Conservation (phyloP, 2,888 invertebrate genomes). For the Callimorpha dominula region DNA sequence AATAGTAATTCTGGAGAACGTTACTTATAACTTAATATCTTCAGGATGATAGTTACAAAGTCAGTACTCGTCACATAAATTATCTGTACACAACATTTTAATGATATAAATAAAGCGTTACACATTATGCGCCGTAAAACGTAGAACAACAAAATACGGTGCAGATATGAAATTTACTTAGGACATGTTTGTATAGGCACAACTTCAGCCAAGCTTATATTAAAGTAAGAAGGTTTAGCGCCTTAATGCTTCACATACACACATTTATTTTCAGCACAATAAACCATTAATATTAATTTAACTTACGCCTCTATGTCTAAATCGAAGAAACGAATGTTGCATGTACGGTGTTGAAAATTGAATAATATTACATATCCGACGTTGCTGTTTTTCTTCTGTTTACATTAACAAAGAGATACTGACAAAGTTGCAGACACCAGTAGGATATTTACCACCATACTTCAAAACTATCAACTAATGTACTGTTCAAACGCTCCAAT, state of each 20-base stretch:
- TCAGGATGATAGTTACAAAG: neutral
- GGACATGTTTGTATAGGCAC: constrained; percentile 55
- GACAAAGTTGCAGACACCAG: neutral
- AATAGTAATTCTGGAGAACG: too few species aligned
- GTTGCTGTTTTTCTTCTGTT: too few species aligned
- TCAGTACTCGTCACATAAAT: neutral
- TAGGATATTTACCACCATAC: neutral
- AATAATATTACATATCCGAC: too few species aligned
- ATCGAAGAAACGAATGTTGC: too few species aligned
- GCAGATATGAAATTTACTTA: constrained; percentile 64
- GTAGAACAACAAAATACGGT: constrained; percentile 59
- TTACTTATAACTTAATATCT: neutral
- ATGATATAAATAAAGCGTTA: constrained; percentile 40
- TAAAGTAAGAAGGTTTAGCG: constrained; percentile 39
- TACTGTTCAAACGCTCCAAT: neutral
- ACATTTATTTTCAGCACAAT: constrained; percentile 25
- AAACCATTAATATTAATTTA: neutral
- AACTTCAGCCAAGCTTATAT: constrained; percentile 38
- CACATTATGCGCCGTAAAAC: constrained; percentile 40
- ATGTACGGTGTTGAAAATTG: too few species aligned
- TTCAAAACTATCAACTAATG: neutral
- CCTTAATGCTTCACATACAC: constrained; percentile 28
- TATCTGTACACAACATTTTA: constrained; percentile 23
- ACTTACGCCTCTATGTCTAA: too few species aligned
- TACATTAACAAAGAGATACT: too few species aligned